Evolutionary conservation across 2,113 vertebrate genomes (phyloP).

Genomic region (Psophia crepitans): DNA sequence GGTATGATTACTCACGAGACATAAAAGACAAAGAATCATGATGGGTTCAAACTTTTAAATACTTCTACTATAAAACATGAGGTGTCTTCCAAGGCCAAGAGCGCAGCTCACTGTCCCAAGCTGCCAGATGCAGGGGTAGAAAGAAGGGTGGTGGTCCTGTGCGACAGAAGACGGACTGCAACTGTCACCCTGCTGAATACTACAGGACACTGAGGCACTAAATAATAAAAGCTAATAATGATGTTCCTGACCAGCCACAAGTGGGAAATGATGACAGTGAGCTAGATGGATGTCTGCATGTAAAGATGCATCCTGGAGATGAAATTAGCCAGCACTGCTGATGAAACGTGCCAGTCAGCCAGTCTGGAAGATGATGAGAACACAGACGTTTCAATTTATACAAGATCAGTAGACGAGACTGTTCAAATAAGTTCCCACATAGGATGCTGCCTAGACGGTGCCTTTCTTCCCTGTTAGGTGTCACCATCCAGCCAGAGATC

Average conservation of each 20-base stretch:
- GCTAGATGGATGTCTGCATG: background rate
- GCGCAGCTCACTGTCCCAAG: fast-evolving
- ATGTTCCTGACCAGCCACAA: background rate
- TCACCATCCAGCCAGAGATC: background rate
- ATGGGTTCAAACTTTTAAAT: background rate
- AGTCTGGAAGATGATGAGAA: background rate
- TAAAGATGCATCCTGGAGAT: background rate
- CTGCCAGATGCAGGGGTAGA: background rate
- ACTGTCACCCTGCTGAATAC: background rate
- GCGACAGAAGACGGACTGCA: background rate
- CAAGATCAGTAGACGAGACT: background rate
- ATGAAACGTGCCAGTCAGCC: background rate
- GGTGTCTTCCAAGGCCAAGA: background rate
- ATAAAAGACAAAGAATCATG: background rate
- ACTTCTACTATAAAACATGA: background rate
- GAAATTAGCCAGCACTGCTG: background rate
- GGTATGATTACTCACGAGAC: background rate
- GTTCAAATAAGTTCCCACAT: fast-evolving
- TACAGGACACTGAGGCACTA: background rate
- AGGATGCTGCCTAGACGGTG: background rate
- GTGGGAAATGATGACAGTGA: fast-evolving
- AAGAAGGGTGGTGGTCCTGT: background rate
- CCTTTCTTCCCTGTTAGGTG: background rate
- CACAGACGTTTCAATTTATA: background rate
- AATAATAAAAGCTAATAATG: background rate